Evolutionary conservation across 2,797 vertebrate species (phyloP).

Genomic region (Neosilurus mollespiculum): DNA sequence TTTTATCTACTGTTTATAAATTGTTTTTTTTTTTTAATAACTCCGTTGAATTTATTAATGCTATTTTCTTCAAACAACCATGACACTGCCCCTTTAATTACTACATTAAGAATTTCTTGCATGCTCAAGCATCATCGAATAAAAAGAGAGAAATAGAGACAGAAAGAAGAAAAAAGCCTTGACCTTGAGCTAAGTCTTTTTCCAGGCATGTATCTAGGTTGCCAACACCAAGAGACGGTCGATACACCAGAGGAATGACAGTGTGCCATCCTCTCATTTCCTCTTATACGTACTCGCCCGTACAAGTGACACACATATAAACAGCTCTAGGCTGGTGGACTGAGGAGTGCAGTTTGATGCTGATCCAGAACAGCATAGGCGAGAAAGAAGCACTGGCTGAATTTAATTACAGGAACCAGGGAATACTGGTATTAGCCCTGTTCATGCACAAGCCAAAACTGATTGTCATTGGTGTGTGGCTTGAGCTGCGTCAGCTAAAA

Average conservation of each 20-base stretch:
- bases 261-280: constrained; percentile 30
- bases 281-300: constrained; percentile 6
- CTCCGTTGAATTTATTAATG: too few relatives aligned
- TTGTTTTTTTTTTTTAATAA: too few relatives aligned
- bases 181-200: constrained; percentile 47
- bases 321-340: constrained; percentile 8
- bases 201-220: constrained; percentile 33
- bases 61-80: too few relatives aligned
- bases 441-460: background rate
- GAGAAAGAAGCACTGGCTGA: background rate
- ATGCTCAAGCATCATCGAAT: background rate
- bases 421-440: background rate
- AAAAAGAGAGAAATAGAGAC: background rate
- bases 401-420: background rate
- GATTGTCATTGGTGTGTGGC: background rate
- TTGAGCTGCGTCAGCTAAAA: background rate
- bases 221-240: constrained; percentile 29
- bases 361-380: constrained; percentile 1
- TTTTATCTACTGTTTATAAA: too few relatives aligned
- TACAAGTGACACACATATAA: background rate
- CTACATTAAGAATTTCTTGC: background rate
- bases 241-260: constrained; percentile 37
- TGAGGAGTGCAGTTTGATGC: background rate
- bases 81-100: background rate
- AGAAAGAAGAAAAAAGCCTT: constrained; percentile 26